Conservation (phyloP, 2,113 vertebrate species). For the Bombycilla garrulus region DNA sequence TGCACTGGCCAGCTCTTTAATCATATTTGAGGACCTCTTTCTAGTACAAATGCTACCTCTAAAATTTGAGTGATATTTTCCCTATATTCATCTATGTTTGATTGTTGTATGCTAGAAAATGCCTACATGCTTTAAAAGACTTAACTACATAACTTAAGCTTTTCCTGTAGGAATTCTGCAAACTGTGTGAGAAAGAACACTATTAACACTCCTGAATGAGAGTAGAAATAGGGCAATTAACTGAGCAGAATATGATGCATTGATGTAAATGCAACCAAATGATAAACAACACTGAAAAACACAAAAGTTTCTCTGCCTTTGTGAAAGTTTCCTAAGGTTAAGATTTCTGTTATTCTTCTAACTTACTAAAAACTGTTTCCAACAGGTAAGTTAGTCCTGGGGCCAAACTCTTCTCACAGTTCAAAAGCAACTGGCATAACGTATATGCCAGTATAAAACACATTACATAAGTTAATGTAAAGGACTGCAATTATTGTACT, state of each 20-base stretch:
- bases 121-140: background rate
- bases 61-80: background rate
- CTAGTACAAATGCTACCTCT: background rate
- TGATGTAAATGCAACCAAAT: background rate
- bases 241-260: background rate
- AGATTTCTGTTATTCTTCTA: background rate
- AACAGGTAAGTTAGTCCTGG: background rate
- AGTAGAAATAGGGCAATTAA: background rate
- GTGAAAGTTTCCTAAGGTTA: background rate
- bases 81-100: background rate
- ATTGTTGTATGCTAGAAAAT: background rate
- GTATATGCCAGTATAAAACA: background rate
- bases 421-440: background rate
- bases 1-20: background rate
- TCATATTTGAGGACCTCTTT: background rate
- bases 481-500: background rate
- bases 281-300: background rate
- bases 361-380: background rate
- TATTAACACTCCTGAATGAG: background rate
- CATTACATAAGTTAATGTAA: background rate
- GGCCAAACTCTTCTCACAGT: background rate
- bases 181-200: background rate
- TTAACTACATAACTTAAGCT: background rate
- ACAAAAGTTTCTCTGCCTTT: background rate
- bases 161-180: background rate